phyloP scores from a whole-genome alignment of 2,888 invertebrate species.

The Bursaphelenchus okinawaensis region DNA sequence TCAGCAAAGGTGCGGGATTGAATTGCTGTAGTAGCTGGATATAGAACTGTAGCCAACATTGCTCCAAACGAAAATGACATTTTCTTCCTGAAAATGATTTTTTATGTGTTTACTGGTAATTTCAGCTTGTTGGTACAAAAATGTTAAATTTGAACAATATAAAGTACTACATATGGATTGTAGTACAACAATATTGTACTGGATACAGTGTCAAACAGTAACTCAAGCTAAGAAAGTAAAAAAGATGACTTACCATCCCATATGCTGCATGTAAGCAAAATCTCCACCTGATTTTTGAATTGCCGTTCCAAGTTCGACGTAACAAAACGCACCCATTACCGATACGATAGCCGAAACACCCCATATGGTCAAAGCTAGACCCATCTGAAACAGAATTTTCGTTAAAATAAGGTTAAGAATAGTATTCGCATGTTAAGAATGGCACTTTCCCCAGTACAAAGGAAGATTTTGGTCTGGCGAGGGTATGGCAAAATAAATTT shows the following conservation, averaged over 20 bases:
- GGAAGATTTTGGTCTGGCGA: no score
- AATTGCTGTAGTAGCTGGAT: slow-evolving; percentile 51
- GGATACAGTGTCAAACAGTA: no score
- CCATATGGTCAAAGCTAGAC: slow-evolving; percentile 75
- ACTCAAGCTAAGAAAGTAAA: no score
- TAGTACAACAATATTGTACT: no score
- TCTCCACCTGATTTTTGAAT: slow-evolving; percentile 63
- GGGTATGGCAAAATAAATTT: no score
- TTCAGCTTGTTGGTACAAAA: background rate
- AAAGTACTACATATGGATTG: no score
- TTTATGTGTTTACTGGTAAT: background rate
- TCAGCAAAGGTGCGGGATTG: slow-evolving; percentile 54
- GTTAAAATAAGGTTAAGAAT: slow-evolving; percentile 7
- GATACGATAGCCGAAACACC: slow-evolving; percentile 72
- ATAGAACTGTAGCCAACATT: slow-evolving; percentile 45
- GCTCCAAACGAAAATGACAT: slow-evolving; percentile 55
- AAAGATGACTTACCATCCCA: slow-evolving; percentile 47
- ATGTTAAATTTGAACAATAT: no score
- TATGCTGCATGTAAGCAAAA: slow-evolving; percentile 53
- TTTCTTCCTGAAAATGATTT: slow-evolving; percentile 39
- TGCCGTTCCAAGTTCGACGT: slow-evolving; percentile 79
- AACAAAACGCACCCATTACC: slow-evolving; percentile 78
- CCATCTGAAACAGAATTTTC: no score
- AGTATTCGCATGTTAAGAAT: no score
- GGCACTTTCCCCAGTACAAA: no score